Percentiles rank a stretch among this genome's conserved stretches.
Conservation (phyloP, 2,888 invertebrate genomes). For the Junonia oenone region DNA sequence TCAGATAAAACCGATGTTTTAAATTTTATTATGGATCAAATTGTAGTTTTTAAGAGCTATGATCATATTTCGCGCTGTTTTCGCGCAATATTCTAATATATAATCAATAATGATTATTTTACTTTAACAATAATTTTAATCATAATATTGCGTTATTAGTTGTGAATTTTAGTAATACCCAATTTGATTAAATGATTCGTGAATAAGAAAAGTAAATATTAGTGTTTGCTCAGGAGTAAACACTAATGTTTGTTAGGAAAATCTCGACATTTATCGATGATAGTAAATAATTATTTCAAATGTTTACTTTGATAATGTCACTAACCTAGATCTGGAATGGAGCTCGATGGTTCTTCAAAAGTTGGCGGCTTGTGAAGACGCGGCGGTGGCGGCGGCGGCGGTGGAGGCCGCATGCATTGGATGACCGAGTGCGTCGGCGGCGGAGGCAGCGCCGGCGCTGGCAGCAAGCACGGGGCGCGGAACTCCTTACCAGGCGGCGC, state of each 20-base stretch:
- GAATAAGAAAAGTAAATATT: too few species aligned
- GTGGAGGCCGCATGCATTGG: slow-evolving; percentile 75
- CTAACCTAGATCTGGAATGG: slow-evolving; percentile 93
- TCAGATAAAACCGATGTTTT: not conserved
- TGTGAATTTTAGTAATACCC: too few species aligned
- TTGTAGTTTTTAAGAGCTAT: not conserved
- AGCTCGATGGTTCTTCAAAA: slow-evolving; percentile 91
- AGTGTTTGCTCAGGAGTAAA: too few species aligned
- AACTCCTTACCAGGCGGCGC: slow-evolving; percentile 74
- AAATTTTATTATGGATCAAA: not conserved
- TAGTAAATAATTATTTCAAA: not conserved
- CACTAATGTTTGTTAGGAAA: too few species aligned
- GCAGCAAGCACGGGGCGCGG: slow-evolving; percentile 65
- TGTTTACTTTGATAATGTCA: slow-evolving; percentile 27
- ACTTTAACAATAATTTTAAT: too few species aligned
- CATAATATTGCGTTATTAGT: too few species aligned
- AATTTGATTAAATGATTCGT: too few species aligned
- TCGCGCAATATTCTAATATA: not conserved
- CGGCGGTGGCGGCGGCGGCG: slow-evolving; percentile 73
- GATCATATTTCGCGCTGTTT: not conserved
- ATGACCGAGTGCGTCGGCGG: slow-evolving; percentile 67
- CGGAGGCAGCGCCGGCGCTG: slow-evolving; percentile 51
- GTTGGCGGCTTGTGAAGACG: slow-evolving; percentile 75
- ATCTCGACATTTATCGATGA: too few species aligned
- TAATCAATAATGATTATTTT: too few species aligned